Evolutionary conservation across 2,797 vertebrate species (phyloP), one percentile per base, ranked within the genome.

Genomic region (Lacerta agilis): DNA sequence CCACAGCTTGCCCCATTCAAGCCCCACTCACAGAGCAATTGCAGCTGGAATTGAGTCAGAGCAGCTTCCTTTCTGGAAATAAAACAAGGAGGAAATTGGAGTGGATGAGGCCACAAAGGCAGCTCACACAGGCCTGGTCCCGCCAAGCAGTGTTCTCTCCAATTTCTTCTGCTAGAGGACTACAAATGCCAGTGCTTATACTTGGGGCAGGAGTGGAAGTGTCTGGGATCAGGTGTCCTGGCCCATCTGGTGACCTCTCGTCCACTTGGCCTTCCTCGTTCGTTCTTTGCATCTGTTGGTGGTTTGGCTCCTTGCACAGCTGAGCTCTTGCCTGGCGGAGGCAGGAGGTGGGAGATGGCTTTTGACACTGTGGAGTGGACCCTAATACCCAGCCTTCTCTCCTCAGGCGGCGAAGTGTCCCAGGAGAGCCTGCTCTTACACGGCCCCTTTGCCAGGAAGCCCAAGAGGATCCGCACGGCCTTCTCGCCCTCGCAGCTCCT

Each of bases 401-500:
- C 90, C 71, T 36, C 96, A 99, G 99, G 98, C 64, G 98, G 96
- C 78, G 98, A 99, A 0, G 97, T 98, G 91, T 97, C 98, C 94
- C 98, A 99, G 97, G 99, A 99, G 95, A 97, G 98, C 89, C 96
- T 99, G 90, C 97, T 99, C 45, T 97, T 99, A 58, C 99, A 99
- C 95, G 98, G 99, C 10, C 99, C 99, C 8, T 99, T 99, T 83
- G 98, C 98, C 86, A 93, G 98, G 82, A 99, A 99, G 85, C 99
- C 99, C 94, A 99, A 99, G 90, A 97, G 99, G 93, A 99, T 99
- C 97, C 98, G 99, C 89, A 99, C 98, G 2, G 99, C 98, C 93
- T 99, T 99, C 93, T 99, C 98, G 0, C 98, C 98, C 0, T 99
- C 98, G 0, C 99, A 99, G 98, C 98, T 99, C 33, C 98, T 99